Evolutionary conservation across 2,888 invertebrate genomes (phyloP).

Genomic region (Poecilobothrus nobilitatus): DNA sequence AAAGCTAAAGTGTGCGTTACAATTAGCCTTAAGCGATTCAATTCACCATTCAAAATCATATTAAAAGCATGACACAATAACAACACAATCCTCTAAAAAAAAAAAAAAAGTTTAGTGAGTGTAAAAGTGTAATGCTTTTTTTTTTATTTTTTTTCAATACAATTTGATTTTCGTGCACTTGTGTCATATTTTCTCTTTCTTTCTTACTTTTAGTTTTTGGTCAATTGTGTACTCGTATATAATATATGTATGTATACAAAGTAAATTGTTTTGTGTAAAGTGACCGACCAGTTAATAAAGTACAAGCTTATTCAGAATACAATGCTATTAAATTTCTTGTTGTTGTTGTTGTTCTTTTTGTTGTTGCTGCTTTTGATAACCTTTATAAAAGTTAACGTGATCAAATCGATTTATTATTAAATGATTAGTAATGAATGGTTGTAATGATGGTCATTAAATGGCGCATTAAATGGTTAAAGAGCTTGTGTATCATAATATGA

Average conservation of each 20-base stretch:
- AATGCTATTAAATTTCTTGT: too few species aligned
- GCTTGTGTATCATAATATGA: too few species aligned
- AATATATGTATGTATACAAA: too few species aligned
- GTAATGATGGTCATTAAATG: constrained; percentile 6
- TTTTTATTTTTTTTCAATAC: too few species aligned
- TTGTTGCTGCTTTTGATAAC: too few species aligned
- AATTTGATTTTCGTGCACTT: neutral
- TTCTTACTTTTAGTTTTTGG: too few species aligned
- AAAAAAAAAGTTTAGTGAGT: neutral
- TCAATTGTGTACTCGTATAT: too few species aligned
- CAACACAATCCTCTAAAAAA: neutral
- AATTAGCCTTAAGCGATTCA: neutral
- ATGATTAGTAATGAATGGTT: neutral
- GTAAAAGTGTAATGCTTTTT: neutral
- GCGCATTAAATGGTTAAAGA: constrained; percentile 4
- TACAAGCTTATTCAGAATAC: neutral
- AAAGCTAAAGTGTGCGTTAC: too few species aligned
- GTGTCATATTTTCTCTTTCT: too few species aligned
- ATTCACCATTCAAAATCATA: neutral
- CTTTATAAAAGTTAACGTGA: neutral
- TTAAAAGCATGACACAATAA: neutral
- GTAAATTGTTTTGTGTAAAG: too few species aligned
- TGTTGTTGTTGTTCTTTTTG: too few species aligned
- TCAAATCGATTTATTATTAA: constrained; percentile 6
- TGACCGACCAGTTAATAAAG: neutral